A percentile compares a stretch with the other conserved stretches of the same genome.
These are phyloP conservation scores for Apotomis capreana DNA, from an alignment of 2,888 invertebrate genomes.

Conservation along the genomic window DNA sequence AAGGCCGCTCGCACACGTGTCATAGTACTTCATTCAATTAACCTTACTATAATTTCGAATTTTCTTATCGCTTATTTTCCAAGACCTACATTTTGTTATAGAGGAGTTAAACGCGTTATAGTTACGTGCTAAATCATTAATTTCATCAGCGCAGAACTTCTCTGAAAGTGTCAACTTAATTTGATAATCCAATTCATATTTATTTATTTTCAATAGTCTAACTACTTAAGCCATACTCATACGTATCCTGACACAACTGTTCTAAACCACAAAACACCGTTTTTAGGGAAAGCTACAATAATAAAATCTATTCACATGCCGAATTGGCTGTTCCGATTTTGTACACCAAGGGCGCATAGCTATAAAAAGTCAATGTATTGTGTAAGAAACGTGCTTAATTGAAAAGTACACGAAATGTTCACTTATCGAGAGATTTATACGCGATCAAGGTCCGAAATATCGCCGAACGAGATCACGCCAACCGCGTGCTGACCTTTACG, in stretches of 20 bases:
- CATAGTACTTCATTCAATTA: conserved; percentile 8
- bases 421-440: conserved; percentile 39
- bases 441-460: conserved; percentile 38
- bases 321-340: conserved; percentile 29
- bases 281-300: conserved; percentile 24
- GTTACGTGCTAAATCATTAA: too few relatives aligned
- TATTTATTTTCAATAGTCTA: too few relatives aligned
- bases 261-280: neutral
- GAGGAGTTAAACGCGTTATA: too few relatives aligned
- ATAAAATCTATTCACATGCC: conserved; percentile 32
- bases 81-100: too few relatives aligned
- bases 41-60: neutral
- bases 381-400: conserved; percentile 41
- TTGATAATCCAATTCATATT: too few relatives aligned
- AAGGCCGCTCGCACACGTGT: conserved; percentile 11
- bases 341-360: conserved; percentile 33
- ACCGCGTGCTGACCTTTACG: conserved; percentile 33
- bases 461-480: conserved; percentile 27
- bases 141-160: too few relatives aligned
- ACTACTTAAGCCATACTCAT: too few relatives aligned
- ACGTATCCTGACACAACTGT: too few relatives aligned
- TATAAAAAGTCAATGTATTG: conserved; percentile 38
- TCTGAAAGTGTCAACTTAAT: too few relatives aligned
- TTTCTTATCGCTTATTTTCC: neutral
- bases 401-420: conserved; percentile 36